Base-by-base conservation (phyloP, 2,888 invertebrate genomes). In the Dynastes grantii region DNA sequence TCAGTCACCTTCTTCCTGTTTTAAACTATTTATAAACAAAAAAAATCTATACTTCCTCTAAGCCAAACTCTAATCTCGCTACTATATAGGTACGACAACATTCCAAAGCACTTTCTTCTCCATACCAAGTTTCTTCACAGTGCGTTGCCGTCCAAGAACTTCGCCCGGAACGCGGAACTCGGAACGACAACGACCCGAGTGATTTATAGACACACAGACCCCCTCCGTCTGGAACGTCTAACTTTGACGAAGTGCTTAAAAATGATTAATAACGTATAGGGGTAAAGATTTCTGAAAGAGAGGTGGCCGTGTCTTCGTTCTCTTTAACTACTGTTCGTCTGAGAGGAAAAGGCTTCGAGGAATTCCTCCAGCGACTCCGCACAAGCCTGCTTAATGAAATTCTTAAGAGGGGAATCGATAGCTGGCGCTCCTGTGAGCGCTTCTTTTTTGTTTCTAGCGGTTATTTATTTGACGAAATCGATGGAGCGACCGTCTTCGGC, bases 241-340 rank as follows among this genome's bases (percentile, higher is more conserved):
- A 68, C 45, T 63, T 75, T 75, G 75, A 75, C 75, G 61, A 75
- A 75, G 75, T 75, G 61, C 75, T 75, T 75, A 75, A 63, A 75
- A 75, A 61, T 75, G 75, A 75, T 75, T 75, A 75, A 75, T 75
- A 75, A 61, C 73, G 22, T 6, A 37, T 37, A 37, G 13, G n/a
- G 45, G 65, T 16, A 65, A 65, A 65, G 65, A 65, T 65, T 65
- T 65, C 65, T 5, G 45, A 45, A 45, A 45, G 45, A 8, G 2
- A 11, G 45, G 45, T 8, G 45, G 16, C n/a, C 9, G 2, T n/a
- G 51, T 51, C 63, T 32, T 67, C 8, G 45, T 1, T 68, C 40
- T 8, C 68, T 49, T 22, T 13, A 16, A 16, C 13, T 68, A 40
- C 68, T 32, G 1, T 65, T 2, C 49, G 27, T 22, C 49, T 51